Evolutionary conservation across 2,113 vertebrate genomes (phyloP).

Genomic region (Morone saxatilis): DNA sequence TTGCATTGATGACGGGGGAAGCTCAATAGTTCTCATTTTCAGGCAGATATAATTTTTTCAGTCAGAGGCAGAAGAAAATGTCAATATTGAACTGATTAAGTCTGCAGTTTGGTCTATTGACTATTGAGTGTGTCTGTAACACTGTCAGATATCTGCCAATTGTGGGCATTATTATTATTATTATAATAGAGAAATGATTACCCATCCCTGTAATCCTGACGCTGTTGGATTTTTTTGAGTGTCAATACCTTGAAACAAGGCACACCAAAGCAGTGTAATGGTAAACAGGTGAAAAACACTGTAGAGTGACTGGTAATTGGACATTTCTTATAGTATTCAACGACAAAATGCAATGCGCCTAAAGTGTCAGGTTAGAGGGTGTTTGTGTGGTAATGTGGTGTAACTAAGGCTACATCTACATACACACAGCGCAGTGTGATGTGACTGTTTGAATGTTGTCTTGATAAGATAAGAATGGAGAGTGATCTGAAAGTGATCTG

Average conservation of each 20-base stretch:
- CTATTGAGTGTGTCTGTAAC: too few relatives aligned
- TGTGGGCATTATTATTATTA: too few relatives aligned
- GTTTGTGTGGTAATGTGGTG: background rate
- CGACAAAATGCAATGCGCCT: background rate
- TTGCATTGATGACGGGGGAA: background rate
- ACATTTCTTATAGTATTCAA: too few relatives aligned
- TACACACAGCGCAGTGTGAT: background rate
- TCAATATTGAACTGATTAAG: background rate
- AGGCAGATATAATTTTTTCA: background rate
- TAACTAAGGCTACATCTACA: background rate
- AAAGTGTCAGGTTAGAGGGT: background rate
- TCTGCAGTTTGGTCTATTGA: too few relatives aligned
- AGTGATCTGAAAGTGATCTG: background rate
- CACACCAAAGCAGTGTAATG: too few relatives aligned
- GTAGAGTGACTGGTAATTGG: background rate
- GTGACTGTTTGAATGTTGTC: background rate
- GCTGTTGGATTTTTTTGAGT: too few relatives aligned
- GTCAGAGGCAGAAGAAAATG: background rate
- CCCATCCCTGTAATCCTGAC: too few relatives aligned
- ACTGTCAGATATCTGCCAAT: too few relatives aligned
- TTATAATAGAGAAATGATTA: too few relatives aligned
- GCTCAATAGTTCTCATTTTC: background rate
- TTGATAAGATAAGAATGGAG: background rate
- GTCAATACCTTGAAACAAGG: too few relatives aligned
- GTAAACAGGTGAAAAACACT: too few relatives aligned